Conservation (phyloP, 2,888 invertebrate species). For the Andrena marginata region DNA sequence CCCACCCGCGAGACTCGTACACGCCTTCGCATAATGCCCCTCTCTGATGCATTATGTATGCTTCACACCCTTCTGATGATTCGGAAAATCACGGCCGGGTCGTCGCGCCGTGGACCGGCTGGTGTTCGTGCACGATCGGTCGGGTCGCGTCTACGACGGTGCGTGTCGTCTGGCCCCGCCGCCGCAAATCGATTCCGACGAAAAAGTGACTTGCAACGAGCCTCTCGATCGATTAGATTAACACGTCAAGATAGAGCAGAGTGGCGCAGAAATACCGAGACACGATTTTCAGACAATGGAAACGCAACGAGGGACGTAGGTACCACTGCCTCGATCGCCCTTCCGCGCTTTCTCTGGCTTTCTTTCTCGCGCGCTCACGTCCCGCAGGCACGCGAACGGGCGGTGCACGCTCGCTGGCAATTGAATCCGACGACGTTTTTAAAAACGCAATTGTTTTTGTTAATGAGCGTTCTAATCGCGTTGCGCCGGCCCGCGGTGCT, state of each 20-base stretch:
- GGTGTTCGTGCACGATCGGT: slow-evolving; percentile 58
- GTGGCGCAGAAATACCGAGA: background rate
- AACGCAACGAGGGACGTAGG: background rate
- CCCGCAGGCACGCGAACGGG: background rate
- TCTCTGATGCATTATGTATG: slow-evolving; percentile 76
- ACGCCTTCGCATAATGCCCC: slow-evolving; percentile 75
- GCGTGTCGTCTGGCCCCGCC: slow-evolving; percentile 40
- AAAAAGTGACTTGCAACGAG: slow-evolving; percentile 44
- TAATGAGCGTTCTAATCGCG: slow-evolving; percentile 16
- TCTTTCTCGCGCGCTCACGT: background rate
- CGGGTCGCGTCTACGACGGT: slow-evolving; percentile 49
- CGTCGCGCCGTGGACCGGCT: slow-evolving; percentile 52
- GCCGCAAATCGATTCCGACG: slow-evolving; percentile 52
- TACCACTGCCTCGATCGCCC: background rate
- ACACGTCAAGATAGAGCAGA: slow-evolving; percentile 22
- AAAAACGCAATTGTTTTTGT: slow-evolving; percentile 17
- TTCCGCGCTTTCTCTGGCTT: background rate
- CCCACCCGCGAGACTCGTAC: slow-evolving; percentile 65
- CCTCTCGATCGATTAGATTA: slow-evolving; percentile 50
- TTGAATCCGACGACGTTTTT: background rate
- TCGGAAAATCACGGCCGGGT: slow-evolving; percentile 73
- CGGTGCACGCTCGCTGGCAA: background rate
- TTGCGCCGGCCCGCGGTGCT: background rate
- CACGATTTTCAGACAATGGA: background rate
- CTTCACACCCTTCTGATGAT: slow-evolving; percentile 77